Conservation (phyloP, 2,113 vertebrate species). For the Cnemophilus loriae region DNA sequence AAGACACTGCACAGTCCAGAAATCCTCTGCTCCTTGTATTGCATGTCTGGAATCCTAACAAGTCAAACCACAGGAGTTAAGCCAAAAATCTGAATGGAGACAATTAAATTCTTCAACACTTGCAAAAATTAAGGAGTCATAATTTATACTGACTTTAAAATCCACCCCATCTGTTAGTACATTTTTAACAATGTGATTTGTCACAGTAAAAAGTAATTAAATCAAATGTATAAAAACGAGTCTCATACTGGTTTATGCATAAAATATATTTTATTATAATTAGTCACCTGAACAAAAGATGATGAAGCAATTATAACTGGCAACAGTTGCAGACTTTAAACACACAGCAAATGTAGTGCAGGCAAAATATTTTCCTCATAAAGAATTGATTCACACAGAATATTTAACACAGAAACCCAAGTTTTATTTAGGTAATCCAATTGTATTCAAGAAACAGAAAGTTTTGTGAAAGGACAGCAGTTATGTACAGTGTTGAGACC, state of each 20-base stretch:
- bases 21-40: constrained; percentile 44
- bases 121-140: constrained; percentile 45
- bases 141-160: constrained; percentile 59
- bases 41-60: constrained; percentile 65
- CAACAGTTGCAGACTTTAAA: neutral
- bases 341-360: neutral
- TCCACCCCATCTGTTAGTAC: constrained; percentile 55
- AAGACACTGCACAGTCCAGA: constrained; percentile 37
- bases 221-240: constrained; percentile 41
- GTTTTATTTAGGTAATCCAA: constrained; percentile 40
- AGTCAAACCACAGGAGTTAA: constrained; percentile 55
- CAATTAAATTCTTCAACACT: constrained; percentile 47
- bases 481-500: constrained; percentile 24
- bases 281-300: constrained; percentile 59
- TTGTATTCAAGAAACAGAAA: constrained; percentile 33
- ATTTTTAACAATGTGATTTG: constrained; percentile 61
- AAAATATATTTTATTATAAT: constrained; percentile 57
- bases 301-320: constrained; percentile 29
- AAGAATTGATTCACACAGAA: neutral
- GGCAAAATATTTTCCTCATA: neutral
- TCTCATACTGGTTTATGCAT: constrained; percentile 51
- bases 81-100: constrained; percentile 49
- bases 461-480: constrained; percentile 15
- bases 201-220: constrained; percentile 61
- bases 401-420: neutral